Percentiles rank a stretch among this genome's conserved stretches.
phyloP scores from a whole-genome alignment of 2,113 vertebrate species.

The Lophotis ruficrista region DNA sequence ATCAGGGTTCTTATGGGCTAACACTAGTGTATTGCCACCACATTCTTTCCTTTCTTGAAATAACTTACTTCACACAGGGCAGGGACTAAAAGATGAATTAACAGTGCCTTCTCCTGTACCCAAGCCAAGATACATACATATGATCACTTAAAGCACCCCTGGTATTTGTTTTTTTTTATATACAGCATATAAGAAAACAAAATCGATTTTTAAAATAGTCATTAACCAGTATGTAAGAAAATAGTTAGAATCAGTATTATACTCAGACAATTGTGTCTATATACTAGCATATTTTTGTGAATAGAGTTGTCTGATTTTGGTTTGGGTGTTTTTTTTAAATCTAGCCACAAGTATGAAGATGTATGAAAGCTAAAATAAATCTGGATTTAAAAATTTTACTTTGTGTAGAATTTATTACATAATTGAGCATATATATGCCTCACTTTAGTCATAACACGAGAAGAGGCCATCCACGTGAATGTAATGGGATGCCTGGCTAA shows the following conservation, averaged over 20 bases:
- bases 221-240: background rate
- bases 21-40: fast-evolving
- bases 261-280: background rate
- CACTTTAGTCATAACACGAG: background rate
- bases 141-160: background rate
- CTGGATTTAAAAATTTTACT: background rate
- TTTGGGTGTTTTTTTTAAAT: background rate
- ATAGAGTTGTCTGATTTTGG: background rate
- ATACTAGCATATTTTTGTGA: background rate
- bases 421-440: background rate
- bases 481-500: background rate
- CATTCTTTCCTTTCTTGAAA: background rate
- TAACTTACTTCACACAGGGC: background rate
- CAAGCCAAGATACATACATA: background rate
- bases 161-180: background rate
- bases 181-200: background rate
- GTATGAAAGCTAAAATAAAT: background rate
- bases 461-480: background rate
- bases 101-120: background rate
- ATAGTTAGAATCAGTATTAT: background rate
- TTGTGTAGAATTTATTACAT: background rate
- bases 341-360: background rate
- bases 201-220: fast-evolving
- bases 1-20: background rate
- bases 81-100: background rate